These are phyloP conservation scores for Jacana jacana DNA, from an alignment of 2,113 vertebrate genomes.

Conservation along the genomic window DNA sequence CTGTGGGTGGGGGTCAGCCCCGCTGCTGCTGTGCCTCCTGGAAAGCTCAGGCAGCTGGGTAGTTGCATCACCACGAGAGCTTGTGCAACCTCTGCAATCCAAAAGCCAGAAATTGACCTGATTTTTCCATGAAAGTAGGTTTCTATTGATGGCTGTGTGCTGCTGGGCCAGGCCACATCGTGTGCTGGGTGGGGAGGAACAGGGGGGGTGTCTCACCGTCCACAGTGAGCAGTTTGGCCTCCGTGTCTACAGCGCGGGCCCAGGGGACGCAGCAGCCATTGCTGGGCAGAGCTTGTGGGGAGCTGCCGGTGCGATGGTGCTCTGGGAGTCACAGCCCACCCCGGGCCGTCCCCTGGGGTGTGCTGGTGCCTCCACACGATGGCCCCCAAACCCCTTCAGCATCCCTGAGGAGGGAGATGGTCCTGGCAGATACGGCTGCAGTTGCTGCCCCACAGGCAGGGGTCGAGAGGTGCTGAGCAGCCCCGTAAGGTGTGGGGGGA, in stretches of 20 bases:
- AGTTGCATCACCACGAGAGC: not conserved
- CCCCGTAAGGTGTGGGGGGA: not conserved
- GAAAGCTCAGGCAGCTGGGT: not conserved
- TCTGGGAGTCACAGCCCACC: not conserved
- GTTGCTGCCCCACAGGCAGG: accelerated
- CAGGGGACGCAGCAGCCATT: accelerated
- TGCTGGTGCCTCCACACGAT: accelerated
- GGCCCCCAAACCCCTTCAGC: too few relatives aligned
- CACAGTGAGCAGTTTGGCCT: not conserved
- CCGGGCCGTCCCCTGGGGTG: not conserved
- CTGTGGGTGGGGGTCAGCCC: not conserved
- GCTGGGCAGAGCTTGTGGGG: accelerated
- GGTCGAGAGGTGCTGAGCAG: accelerated
- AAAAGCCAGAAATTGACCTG: not conserved
- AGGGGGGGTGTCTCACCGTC: accelerated
- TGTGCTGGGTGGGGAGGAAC: not conserved
- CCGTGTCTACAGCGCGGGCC: too few relatives aligned
- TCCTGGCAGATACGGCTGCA: not conserved
- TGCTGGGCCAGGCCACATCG: not conserved
- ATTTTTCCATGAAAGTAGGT: not conserved
- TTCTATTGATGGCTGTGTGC: not conserved
- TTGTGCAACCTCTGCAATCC: not conserved
- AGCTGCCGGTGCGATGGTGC: accelerated
- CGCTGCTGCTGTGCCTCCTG: accelerated
- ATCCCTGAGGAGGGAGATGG: accelerated